Percentiles rank a stretch among this genome's conserved stretches.
Evolutionary conservation across 2,797 vertebrate species (phyloP).

Genomic region (Bryconaethiops microstoma): DNA sequence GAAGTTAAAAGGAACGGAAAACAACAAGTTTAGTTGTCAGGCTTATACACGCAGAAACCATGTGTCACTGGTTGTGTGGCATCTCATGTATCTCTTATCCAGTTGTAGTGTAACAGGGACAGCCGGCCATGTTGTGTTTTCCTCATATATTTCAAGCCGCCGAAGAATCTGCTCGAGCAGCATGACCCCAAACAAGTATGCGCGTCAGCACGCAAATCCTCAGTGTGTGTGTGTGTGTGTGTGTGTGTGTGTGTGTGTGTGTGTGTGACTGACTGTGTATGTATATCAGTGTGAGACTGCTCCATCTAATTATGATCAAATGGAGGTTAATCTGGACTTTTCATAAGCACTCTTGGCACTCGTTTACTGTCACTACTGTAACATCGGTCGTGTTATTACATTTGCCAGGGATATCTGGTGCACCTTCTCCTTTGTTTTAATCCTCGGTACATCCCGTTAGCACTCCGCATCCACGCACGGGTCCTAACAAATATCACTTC

Average conservation of each 20-base stretch:
- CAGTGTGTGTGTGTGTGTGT: slow-evolving; percentile 17
- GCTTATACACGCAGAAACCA: too few species aligned
- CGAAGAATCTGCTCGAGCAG: neutral
- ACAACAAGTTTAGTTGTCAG: too few species aligned
- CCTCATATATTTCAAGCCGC: too few species aligned
- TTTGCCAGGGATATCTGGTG: slow-evolving; percentile 59
- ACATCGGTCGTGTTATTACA: slow-evolving; percentile 53
- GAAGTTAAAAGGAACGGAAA: too few species aligned
- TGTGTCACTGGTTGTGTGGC: too few species aligned
- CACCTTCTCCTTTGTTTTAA: slow-evolving; percentile 61
- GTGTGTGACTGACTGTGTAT: neutral
- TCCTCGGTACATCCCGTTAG: slow-evolving; percentile 61
- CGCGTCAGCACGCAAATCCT: slow-evolving; percentile 57
- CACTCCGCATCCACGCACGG: slow-evolving; percentile 48
- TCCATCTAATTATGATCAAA: slow-evolving; percentile 65
- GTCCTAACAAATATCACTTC: slow-evolving; percentile 50
- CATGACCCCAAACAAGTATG: neutral
- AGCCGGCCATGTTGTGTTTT: too few species aligned
- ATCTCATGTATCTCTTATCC: too few species aligned
- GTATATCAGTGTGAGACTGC: slow-evolving; percentile 43
- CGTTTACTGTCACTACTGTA: slow-evolving; percentile 34
- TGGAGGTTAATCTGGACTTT: slow-evolving; percentile 60
- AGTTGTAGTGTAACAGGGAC: too few species aligned
- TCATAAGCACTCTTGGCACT: slow-evolving; percentile 40
- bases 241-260: slow-evolving; percentile 49